These are phyloP conservation scores for Saguinus midas DNA, from an alignment of 2,113 vertebrate species.

Conservation along the genomic window DNA sequence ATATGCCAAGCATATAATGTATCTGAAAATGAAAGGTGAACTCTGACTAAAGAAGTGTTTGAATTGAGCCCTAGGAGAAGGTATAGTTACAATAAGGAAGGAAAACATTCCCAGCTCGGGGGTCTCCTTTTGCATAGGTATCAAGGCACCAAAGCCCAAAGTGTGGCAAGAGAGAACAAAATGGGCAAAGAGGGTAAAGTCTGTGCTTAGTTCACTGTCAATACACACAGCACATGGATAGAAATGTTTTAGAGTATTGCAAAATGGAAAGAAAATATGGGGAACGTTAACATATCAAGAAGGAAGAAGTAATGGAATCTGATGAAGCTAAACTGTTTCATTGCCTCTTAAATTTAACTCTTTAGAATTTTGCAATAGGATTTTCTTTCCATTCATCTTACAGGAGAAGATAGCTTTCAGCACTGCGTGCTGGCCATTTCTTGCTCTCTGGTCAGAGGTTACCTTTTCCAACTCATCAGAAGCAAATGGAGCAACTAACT, in stretches of 20 bases:
- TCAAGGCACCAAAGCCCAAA: background rate
- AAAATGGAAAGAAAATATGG: background rate
- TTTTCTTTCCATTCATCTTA: background rate
- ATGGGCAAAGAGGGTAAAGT: background rate
- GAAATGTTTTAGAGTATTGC: background rate
- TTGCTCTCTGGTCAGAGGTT: background rate
- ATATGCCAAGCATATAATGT: background rate
- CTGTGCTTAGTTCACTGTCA: background rate
- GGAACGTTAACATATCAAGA: background rate
- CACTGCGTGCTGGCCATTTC: background rate
- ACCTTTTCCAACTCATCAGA: background rate
- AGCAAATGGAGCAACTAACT: conserved; percentile 5
- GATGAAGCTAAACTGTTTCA: background rate
- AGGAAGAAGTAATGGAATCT: background rate
- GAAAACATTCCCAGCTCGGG: background rate
- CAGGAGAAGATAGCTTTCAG: background rate
- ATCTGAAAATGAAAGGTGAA: background rate
- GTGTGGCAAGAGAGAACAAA: background rate
- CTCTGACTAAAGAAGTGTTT: background rate
- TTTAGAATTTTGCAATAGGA: background rate
- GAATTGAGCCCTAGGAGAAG: background rate
- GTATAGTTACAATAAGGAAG: background rate
- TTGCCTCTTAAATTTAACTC: background rate
- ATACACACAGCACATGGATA: background rate
- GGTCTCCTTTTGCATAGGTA: background rate